Percentiles rank a stretch among this genome's conserved stretches.
phyloP scores from a whole-genome alignment of 2,113 vertebrate genomes.

The Eublepharis macularius region DNA sequence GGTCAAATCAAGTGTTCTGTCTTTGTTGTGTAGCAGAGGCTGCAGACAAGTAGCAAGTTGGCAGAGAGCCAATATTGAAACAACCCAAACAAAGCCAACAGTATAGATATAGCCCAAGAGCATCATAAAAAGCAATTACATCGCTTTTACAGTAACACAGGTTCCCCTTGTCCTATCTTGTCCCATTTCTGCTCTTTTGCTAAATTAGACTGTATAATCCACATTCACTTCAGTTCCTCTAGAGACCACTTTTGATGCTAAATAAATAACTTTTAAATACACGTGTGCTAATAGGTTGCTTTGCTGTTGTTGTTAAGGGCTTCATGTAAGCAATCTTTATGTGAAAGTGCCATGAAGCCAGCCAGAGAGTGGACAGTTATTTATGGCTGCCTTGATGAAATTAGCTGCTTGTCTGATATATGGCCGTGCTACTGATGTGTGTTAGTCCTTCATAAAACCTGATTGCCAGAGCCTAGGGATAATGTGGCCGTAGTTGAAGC shows the following conservation, averaged over 20 bases:
- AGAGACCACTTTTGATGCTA: not conserved
- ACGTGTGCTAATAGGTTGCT: not conserved
- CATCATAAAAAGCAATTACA: not conserved
- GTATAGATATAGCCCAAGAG: not conserved
- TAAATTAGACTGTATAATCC: not conserved
- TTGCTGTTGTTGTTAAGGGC: constrained; percentile 34
- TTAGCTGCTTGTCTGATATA: constrained; percentile 19
- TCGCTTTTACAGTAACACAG: not conserved
- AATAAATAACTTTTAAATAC: constrained; percentile 19
- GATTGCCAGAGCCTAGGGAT: constrained; percentile 4
- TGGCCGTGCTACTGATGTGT: not conserved
- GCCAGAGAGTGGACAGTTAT: constrained; percentile 11
- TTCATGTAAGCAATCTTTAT: not conserved
- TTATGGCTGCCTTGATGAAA: constrained; percentile 19
- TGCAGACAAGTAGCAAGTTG: no score
- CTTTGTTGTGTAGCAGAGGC: no score
- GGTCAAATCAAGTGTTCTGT: not conserved
- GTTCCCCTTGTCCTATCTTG: not conserved
- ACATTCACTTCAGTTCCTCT: not conserved
- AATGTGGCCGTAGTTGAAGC: constrained; percentile 21
- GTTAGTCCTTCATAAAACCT: constrained; percentile 31
- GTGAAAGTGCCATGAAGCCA: not conserved
- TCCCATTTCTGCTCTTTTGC: not conserved
- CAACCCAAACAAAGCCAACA: not conserved
- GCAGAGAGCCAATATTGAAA: not conserved